Percentiles rank a stretch among this genome's conserved stretches.
These are phyloP conservation scores for Epinephelus coioides DNA, from an alignment of 2,797 vertebrate species.

Conservation along the genomic window DNA sequence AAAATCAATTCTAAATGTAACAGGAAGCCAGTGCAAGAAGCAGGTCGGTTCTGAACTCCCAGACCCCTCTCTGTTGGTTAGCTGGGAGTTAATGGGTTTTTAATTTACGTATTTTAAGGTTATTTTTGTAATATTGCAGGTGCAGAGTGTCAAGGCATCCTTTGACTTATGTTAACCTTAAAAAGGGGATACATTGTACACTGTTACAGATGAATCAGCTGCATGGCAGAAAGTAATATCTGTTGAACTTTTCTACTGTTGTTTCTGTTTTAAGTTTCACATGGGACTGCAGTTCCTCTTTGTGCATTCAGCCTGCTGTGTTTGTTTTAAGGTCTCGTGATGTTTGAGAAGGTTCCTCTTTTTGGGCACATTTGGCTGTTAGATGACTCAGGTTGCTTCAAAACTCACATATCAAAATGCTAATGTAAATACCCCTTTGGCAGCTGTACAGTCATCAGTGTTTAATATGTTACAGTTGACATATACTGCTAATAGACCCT, in stretches of 20 bases:
- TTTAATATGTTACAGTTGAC: neutral
- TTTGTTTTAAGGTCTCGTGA: neutral
- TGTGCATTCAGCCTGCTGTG: neutral
- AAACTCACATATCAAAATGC: neutral
- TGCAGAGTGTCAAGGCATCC: too few relatives aligned
- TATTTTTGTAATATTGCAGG: too few relatives aligned
- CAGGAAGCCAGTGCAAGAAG: too few relatives aligned
- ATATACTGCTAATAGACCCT: neutral
- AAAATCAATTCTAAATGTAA: too few relatives aligned
- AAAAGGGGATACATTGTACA: neutral
- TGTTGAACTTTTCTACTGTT: neutral
- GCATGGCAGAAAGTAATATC: neutral
- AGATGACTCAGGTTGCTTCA: neutral
- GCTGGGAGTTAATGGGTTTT: too few relatives aligned
- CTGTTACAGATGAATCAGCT: neutral
- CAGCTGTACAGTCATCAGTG: neutral
- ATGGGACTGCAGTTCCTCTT: slow-evolving; percentile 16
- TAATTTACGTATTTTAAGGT: too few relatives aligned
- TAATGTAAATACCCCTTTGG: neutral
- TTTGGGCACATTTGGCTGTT: neutral
- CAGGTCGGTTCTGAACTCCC: too few relatives aligned
- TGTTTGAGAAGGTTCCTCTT: neutral
- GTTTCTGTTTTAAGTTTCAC: neutral
- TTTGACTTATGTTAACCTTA: too few relatives aligned
- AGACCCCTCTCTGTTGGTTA: too few relatives aligned